Base-by-base conservation (phyloP, 2,797 vertebrate species). In the Euphonia xanthogaster region DNA sequence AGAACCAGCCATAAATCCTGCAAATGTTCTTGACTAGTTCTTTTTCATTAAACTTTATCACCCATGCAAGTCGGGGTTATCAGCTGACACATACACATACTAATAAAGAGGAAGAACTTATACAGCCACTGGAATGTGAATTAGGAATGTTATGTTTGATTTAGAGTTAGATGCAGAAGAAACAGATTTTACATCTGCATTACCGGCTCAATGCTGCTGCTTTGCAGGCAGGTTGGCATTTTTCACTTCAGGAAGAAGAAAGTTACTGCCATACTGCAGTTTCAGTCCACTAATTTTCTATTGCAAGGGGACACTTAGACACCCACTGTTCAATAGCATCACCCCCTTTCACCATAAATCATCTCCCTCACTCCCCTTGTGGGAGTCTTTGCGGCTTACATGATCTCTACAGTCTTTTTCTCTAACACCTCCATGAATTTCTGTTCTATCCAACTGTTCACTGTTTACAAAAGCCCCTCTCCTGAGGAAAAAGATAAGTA, bases 11-110 rank as follows among this genome's bases (percentile, higher is more conserved):
- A 91, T 75, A 90, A 94, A 92, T 92, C 58, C 79, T 71, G 42
- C 54, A 96, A 90, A 72, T 81, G 53, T 57, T 88, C 53, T 61
- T 66, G 33, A 47, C 28, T 80, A 28, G 21, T 25, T 88, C 39
- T 84, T 92, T 94, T 81, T 74, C 71, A 83, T 90, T 84, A 61
- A 77, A 74, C 33, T 90, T 90, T 65, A 90, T 90, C 53, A 76
- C 35, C 54, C 54, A 19, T 22, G 23, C 27, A 94, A 54, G 39
- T 62, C 83, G 33, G 30, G 18, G n/a, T 72, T 90, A 80, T 88
- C 83, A 86, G 57, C 66, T 72, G 31, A 53, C 60, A 83, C n/a
- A 53, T 53, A 61, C 50, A n/a, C 30, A 77, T 17, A 31, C 23
- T 67, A 74, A 88, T 70, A 60, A 90, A 79, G 33, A 77, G n/a